Conservation (phyloP, 2,797 vertebrate species). For the Spea hammondii region DNA sequence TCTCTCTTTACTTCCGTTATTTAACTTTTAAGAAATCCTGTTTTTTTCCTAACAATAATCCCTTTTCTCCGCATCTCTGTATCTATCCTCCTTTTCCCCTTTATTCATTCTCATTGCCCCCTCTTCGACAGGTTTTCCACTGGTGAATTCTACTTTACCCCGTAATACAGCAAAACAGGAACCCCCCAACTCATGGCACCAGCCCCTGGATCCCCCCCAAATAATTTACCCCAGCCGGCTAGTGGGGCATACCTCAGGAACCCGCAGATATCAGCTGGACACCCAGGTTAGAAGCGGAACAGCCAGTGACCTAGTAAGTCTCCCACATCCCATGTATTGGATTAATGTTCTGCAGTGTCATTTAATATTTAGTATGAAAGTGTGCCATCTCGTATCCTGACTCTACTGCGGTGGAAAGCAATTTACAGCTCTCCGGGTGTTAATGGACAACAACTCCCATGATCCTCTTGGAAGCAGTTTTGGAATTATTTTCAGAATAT, state of each 20-base stretch:
- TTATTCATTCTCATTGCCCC: slow-evolving; percentile 18
- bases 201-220: slow-evolving; percentile 63
- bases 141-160: slow-evolving; percentile 55
- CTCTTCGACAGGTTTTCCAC: slow-evolving; percentile 59
- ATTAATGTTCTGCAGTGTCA: background rate
- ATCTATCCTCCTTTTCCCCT: slow-evolving; percentile 33
- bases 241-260: slow-evolving; percentile 76
- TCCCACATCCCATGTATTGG: background rate
- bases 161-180: slow-evolving; percentile 47
- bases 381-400: too few relatives aligned
- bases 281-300: slow-evolving; percentile 81
- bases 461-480: too few relatives aligned
- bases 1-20: too few relatives aligned
- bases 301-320: slow-evolving; percentile 61
- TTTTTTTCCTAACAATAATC: too few relatives aligned
- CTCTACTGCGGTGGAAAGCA: too few relatives aligned
- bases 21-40: too few relatives aligned
- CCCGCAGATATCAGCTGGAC: slow-evolving; percentile 75
- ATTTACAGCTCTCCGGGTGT: too few relatives aligned
- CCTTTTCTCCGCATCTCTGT: background rate
- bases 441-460: too few relatives aligned
- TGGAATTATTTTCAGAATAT: too few relatives aligned
- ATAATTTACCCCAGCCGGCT: slow-evolving; percentile 81
- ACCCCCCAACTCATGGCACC: slow-evolving; percentile 57
- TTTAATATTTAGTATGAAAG: too few relatives aligned